These are phyloP conservation scores for Heliconius eleuchia DNA, from an alignment of 1,140 invertebrate species.

Conservation along the genomic window DNA sequence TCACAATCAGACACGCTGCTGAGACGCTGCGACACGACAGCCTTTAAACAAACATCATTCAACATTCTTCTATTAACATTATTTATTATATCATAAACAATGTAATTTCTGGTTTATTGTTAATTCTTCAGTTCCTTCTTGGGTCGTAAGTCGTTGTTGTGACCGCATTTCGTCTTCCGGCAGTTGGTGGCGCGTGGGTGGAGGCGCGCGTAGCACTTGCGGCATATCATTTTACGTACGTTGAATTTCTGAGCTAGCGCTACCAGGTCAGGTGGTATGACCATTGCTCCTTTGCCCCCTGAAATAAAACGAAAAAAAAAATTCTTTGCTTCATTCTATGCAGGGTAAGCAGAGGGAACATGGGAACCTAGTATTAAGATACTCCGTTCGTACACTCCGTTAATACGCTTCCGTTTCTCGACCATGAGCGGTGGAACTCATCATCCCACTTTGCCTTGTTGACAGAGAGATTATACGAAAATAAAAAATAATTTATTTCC, in stretches of 20 bases:
- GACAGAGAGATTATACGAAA: no score
- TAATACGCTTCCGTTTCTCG: no score
- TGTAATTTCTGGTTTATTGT: background rate
- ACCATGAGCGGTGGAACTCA: no score
- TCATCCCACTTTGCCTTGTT: no score
- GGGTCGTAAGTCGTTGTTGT: background rate
- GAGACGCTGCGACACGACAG: no score
- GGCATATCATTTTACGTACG: background rate
- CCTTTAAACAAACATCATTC: no score
- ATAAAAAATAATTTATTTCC: no score
- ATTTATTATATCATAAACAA: background rate
- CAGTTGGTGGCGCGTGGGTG: background rate
- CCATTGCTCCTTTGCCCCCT: background rate
- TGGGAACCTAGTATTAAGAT: no score
- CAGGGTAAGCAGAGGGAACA: no score
- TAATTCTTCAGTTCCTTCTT: conserved; percentile 6
- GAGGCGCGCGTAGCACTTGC: conserved; percentile 1
- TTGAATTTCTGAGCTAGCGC: background rate
- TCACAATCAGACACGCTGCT: no score
- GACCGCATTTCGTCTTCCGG: background rate
- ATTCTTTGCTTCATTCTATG: no score
- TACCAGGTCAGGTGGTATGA: background rate
- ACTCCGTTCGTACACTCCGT: no score
- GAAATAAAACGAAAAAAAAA: background rate
- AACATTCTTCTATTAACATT: background rate